These are phyloP conservation scores for Speoplatyrhinus poulsoni DNA, from an alignment of 2,113 vertebrate genomes.

Conservation along the genomic window DNA sequence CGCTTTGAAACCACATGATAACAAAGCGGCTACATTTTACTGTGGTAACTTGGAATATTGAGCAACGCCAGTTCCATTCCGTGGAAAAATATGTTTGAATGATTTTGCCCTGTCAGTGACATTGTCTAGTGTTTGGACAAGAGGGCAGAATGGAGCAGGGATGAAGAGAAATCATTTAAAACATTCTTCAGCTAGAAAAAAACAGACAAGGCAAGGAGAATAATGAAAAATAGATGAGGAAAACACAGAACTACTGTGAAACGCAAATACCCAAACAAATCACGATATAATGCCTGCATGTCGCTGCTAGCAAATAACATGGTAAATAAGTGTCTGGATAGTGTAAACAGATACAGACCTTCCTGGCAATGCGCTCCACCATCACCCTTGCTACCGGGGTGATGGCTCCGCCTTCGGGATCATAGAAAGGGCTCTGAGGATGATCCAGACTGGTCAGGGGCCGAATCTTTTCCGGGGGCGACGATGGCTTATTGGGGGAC, in stretches of 20 bases:
- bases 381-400: conserved; percentile 90
- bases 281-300: neutral
- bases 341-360: conserved; percentile 74
- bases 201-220: neutral
- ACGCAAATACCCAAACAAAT: neutral
- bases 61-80: neutral
- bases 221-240: neutral
- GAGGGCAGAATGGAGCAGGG: too few species aligned
- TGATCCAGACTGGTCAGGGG: conserved; percentile 96
- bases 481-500: conserved; percentile 91
- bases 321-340: neutral
- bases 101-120: neutral
- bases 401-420: conserved; percentile 96
- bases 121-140: too few species aligned
- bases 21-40: neutral
- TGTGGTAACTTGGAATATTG: neutral
- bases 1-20: neutral
- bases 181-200: neutral
- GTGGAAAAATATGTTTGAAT: neutral
- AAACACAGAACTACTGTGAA: neutral
- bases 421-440: conserved; percentile 97
- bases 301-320: neutral
- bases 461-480: conserved; percentile 93
- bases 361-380: conserved; percentile 96
- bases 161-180: too few species aligned